Percentiles rank a stretch among this genome's conserved stretches.
phyloP scores from a whole-genome alignment of 2,113 vertebrate genomes.

The Arizona elegans region DNA sequence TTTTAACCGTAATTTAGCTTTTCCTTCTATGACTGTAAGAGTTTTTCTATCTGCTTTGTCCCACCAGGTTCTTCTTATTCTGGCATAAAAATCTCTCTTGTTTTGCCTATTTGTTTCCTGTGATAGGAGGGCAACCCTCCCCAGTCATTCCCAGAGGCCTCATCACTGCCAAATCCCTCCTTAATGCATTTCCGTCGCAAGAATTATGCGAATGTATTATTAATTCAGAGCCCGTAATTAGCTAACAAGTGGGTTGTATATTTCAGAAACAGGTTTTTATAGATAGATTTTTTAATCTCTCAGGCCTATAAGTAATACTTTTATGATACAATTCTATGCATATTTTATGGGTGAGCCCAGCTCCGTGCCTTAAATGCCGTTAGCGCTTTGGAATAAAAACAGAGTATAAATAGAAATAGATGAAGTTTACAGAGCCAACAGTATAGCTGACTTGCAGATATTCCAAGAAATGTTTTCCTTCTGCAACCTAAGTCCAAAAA shows the following conservation, averaged over 20 bases:
- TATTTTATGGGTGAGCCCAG: background rate
- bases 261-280: conserved; percentile 1
- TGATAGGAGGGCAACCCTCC: background rate
- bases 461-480: background rate
- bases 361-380: background rate
- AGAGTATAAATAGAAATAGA: background rate
- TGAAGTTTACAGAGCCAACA: background rate
- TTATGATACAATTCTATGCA: background rate
- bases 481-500: background rate
- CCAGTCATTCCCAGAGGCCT: background rate
- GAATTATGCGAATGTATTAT: background rate
- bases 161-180: too few relatives aligned
- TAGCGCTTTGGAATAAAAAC: background rate
- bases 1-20: background rate
- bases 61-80: background rate
- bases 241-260: background rate
- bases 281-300: conserved; percentile 3
- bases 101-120: background rate
- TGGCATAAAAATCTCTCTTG: background rate
- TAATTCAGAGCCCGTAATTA: conserved; percentile 13
- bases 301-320: background rate
- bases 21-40: background rate
- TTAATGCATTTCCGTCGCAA: background rate
- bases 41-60: background rate
- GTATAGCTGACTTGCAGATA: background rate